phyloP scores from a whole-genome alignment of 2,888 invertebrate species.

The Julus scanicus region DNA sequence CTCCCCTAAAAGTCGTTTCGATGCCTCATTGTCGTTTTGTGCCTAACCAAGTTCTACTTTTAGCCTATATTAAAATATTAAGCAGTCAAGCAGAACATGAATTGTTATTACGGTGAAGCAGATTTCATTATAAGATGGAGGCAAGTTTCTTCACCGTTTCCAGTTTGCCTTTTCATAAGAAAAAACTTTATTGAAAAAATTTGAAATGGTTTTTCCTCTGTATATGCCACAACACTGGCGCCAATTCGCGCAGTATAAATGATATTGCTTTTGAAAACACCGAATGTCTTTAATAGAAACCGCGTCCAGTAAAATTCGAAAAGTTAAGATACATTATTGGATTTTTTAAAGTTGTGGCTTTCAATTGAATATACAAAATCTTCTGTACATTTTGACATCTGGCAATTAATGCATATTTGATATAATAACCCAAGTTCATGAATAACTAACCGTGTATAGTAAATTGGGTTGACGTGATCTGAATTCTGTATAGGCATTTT shows the following conservation, averaged over 20 bases:
- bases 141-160: background rate
- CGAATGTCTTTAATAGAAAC: background rate
- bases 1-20: background rate
- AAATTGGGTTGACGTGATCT: background rate
- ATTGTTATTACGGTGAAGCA: slow-evolving; percentile 2
- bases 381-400: background rate
- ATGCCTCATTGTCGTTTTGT: background rate
- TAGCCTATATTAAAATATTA: slow-evolving; percentile 3
- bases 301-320: background rate
- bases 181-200: background rate
- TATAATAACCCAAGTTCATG: background rate
- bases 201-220: background rate
- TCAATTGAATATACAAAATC: background rate
- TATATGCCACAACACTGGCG: background rate
- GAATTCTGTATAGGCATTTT: background rate
- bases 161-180: slow-evolving; percentile 2
- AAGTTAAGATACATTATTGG: background rate
- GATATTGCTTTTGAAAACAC: background rate
- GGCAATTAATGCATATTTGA: background rate
- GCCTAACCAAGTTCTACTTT: background rate
- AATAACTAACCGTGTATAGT: background rate
- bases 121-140: slow-evolving; percentile 9
- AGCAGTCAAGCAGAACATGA: slow-evolving; percentile 3
- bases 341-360: background rate
- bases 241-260: background rate